Evolutionary conservation across 1,140 invertebrate genomes (phyloP).

Genomic region (Arctopsyche grandis): DNA sequence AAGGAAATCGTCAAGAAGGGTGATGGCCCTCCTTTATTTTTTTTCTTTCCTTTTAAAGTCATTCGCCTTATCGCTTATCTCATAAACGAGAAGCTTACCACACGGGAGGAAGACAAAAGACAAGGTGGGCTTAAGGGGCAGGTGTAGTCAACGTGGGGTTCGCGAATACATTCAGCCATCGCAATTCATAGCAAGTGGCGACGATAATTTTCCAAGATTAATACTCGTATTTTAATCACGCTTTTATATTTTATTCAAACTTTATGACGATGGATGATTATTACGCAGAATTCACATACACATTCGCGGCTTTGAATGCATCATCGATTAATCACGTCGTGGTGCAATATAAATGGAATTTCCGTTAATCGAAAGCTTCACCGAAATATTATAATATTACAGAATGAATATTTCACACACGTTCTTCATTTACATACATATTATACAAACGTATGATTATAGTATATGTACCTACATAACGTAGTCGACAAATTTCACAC

Average conservation of each 20-base stretch:
- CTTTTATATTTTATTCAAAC: not conserved
- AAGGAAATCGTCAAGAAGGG: conserved; percentile 23
- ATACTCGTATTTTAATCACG: not conserved
- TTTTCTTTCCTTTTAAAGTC: conserved; percentile 48
- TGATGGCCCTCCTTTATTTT: conserved; percentile 11
- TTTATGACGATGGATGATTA: not conserved
- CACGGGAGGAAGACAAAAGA: conserved; percentile 30
- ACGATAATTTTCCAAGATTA: conserved; percentile 7
- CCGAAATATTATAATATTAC: no score
- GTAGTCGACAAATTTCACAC: not conserved
- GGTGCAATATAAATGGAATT: no score
- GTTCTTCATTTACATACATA: no score
- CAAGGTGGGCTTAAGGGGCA: conserved; percentile 1
- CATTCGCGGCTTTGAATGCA: no score
- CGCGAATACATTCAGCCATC: no score
- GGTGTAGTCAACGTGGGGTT: conserved; percentile 5
- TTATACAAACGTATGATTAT: no score
- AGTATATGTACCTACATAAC: no score
- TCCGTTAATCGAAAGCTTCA: no score
- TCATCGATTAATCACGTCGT: no score
- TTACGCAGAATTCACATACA: not conserved
- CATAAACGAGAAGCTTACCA: conserved; percentile 40
- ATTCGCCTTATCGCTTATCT: conserved; percentile 49
- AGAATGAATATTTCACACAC: no score
- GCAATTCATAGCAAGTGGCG: no score